Evolutionary conservation across 37 sponge, comb jelly and placozoan genomes (phyloP).

Genomic region (Corticium candelabrum): DNA sequence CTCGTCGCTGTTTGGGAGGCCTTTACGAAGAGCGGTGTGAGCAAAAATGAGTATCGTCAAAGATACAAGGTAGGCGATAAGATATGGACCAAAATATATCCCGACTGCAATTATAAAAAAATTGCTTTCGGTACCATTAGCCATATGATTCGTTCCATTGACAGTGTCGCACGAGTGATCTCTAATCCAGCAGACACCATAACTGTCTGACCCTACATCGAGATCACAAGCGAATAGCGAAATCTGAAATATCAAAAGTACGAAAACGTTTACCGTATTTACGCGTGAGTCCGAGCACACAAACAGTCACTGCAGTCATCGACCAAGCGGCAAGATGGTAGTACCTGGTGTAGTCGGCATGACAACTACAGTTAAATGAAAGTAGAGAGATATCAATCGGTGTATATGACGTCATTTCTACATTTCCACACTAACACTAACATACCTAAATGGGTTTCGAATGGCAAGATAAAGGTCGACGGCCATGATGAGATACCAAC

Average conservation of each 20-base stretch:
- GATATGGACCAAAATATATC: background rate
- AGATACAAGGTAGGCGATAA: constrained; percentile 17
- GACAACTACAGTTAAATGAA: background rate
- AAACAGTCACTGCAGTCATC: background rate
- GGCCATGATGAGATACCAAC: constrained; percentile 57
- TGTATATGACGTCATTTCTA: too few relatives aligned
- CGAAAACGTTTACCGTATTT: background rate
- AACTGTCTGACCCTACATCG: background rate
- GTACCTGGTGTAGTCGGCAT: background rate
- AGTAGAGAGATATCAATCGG: too few relatives aligned
- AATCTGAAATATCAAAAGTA: background rate
- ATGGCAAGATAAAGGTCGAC: constrained; percentile 57
- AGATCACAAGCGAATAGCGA: background rate
- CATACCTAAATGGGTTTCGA: constrained; percentile 76
- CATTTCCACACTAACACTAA: too few relatives aligned
- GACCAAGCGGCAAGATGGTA: constrained; percentile 7
- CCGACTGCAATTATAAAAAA: background rate
- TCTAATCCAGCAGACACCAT: background rate
- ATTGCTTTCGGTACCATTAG: background rate
- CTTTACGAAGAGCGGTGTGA: constrained; percentile 16
- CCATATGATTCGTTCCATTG: background rate
- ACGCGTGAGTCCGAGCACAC: background rate
- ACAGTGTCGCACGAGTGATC: background rate
- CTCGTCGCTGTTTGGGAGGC: constrained; percentile 45
- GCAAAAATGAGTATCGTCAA: constrained; percentile 24